phyloP scores from a whole-genome alignment of 2,888 invertebrate species.

The Cataglyphis rosenhaueri region DNA sequence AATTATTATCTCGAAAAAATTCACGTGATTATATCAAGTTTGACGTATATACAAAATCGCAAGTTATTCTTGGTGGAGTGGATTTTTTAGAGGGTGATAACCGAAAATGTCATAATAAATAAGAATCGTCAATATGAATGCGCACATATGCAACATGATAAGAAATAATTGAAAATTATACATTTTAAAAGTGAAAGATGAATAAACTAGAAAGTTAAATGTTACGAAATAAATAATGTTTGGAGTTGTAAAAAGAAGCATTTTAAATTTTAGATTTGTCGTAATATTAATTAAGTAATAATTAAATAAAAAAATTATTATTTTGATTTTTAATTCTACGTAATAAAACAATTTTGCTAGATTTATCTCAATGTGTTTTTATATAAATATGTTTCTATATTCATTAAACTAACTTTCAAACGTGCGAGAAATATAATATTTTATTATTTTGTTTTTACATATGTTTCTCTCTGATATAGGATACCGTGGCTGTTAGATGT shows the following conservation, averaged over 20 bases:
- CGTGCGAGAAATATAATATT: constrained; percentile 5
- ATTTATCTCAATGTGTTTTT: neutral
- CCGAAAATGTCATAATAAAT: neutral
- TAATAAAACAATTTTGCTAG: neutral
- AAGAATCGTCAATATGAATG: neutral
- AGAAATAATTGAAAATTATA: neutral
- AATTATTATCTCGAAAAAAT: constrained; percentile 23
- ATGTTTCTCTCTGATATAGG: constrained; percentile 1
- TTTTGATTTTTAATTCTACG: neutral
- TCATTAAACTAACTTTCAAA: neutral
- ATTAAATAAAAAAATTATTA: neutral
- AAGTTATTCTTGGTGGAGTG: neutral
- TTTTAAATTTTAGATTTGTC: constrained; percentile 8
- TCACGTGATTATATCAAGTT: constrained; percentile 15
- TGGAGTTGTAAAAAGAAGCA: neutral
- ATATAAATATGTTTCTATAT: neutral
- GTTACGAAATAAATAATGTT: neutral
- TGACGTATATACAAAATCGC: neutral
- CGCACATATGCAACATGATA: neutral
- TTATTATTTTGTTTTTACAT: neutral
- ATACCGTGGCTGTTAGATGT: neutral
- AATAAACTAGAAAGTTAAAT: neutral
- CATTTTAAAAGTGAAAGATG: neutral
- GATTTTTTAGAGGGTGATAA: neutral
- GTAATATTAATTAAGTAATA: neutral